These are phyloP conservation scores for Alfaro cultratus DNA, from an alignment of 2,797 vertebrate genomes.

Conservation along the genomic window DNA sequence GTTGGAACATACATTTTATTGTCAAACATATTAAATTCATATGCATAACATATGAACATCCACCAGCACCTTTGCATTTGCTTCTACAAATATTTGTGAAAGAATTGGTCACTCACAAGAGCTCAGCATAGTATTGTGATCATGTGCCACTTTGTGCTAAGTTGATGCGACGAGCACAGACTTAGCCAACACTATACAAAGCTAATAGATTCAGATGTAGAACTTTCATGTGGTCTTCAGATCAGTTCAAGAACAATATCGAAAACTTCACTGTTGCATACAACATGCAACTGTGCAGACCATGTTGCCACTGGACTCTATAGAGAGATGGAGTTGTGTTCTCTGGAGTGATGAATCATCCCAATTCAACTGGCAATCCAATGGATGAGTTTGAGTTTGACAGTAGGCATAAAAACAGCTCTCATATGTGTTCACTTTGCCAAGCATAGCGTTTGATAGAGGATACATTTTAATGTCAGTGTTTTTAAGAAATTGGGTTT, in stretches of 20 bases:
- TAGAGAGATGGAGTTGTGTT: neutral
- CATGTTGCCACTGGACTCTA: neutral
- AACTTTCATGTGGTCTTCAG: neutral
- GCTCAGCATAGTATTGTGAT: neutral
- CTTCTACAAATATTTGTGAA: neutral
- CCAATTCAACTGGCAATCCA: neutral
- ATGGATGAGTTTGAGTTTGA: neutral
- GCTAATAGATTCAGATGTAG: neutral
- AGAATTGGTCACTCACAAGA: neutral
- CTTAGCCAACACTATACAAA: neutral
- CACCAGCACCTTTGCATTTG: neutral
- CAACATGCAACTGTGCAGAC: neutral
- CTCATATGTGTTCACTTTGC: neutral
- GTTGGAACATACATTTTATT: neutral
- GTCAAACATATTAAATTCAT: neutral
- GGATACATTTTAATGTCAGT: neutral
- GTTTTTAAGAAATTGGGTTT: neutral
- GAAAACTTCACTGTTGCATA: neutral
- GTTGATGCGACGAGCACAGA: neutral
- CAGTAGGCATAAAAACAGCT: neutral
- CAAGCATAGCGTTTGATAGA: neutral
- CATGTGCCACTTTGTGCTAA: neutral
- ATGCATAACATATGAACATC: neutral
- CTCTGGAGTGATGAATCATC: neutral
- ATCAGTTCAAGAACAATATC: neutral